Evolutionary conservation across 2,888 invertebrate genomes (phyloP).

Genomic region (Zygothrica quintamaculata): DNA sequence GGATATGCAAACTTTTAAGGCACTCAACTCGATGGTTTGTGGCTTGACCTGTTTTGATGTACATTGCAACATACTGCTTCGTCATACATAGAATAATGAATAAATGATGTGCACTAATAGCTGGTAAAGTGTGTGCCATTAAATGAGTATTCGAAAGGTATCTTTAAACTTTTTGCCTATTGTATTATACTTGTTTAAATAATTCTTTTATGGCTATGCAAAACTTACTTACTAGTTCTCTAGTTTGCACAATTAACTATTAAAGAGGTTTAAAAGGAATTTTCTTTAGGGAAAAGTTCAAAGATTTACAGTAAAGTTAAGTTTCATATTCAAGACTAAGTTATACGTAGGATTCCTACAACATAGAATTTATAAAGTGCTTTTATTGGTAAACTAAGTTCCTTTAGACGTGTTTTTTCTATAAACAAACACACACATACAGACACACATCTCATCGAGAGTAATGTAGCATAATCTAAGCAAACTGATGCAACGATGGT

Average conservation of each 20-base stretch:
- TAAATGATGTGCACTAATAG: not conserved
- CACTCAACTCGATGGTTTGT: conserved; percentile 19
- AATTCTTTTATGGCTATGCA: not conserved
- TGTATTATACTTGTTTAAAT: not conserved
- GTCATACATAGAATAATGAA: conserved; percentile 1
- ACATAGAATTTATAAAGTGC: too few relatives aligned
- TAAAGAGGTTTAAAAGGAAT: not conserved
- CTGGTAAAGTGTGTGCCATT: not conserved
- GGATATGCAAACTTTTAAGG: conserved; percentile 27
- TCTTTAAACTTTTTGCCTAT: too few relatives aligned
- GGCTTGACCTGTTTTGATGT: not conserved
- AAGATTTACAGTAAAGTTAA: too few relatives aligned
- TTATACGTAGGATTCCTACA: too few relatives aligned
- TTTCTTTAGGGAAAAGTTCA: too few relatives aligned
- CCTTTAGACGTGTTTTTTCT: too few relatives aligned
- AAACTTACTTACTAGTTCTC: not conserved
- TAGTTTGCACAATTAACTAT: not conserved
- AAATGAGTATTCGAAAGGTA: not conserved
- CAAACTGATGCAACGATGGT: not conserved
- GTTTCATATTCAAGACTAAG: too few relatives aligned
- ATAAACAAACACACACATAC: not conserved
- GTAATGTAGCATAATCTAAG: not conserved
- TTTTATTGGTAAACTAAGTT: too few relatives aligned
- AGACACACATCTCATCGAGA: not conserved
- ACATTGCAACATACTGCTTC: conserved; percentile 30